Percentiles rank a stretch among this genome's conserved stretches.
Evolutionary conservation across 2,113 vertebrate species (phyloP).

Genomic region (Channa maculata): DNA sequence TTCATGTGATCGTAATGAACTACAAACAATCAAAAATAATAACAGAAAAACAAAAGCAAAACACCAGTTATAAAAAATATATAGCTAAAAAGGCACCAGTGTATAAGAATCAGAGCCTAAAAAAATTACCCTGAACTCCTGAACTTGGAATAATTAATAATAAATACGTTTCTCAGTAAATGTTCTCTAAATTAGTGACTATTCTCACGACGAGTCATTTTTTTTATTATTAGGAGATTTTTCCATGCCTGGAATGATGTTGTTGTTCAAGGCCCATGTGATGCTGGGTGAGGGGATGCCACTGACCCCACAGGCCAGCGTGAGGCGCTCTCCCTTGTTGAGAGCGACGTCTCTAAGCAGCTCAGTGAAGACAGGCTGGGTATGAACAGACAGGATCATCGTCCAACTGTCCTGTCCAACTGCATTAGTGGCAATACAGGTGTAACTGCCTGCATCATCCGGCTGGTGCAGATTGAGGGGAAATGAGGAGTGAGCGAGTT

Average conservation of each 20-base stretch:
- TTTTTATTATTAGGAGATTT: neutral
- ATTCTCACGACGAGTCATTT: too few relatives aligned
- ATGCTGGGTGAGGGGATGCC: slow-evolving; percentile 91
- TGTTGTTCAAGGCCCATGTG: slow-evolving; percentile 95
- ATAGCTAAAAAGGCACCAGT: neutral
- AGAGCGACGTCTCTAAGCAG: slow-evolving; percentile 89
- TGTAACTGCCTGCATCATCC: slow-evolving; percentile 91
- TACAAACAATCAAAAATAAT: slow-evolving; percentile 50
- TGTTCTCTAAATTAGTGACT: too few relatives aligned
- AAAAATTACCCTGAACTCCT: neutral
- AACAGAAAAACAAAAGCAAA: slow-evolving; percentile 2
- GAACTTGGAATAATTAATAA: neutral
- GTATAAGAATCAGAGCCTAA: too few relatives aligned
- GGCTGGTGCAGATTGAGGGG: slow-evolving; percentile 74
- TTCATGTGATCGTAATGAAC: slow-evolving; percentile 86
- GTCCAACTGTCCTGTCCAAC: slow-evolving; percentile 88
- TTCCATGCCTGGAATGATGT: slow-evolving; percentile 90
- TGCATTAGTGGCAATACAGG: slow-evolving; percentile 88
- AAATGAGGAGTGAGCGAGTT: neutral
- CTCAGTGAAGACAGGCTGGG: slow-evolving; percentile 90
- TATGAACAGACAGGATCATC: slow-evolving; percentile 84
- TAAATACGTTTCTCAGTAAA: neutral
- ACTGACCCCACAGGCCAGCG: slow-evolving; percentile 86
- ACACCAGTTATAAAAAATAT: neutral
- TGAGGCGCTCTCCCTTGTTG: slow-evolving; percentile 92